These are phyloP conservation scores for Hydractinia echinata DNA, from an alignment of 30 jellyfish, hydroid and myxozoan species.

Conservation along the genomic window DNA sequence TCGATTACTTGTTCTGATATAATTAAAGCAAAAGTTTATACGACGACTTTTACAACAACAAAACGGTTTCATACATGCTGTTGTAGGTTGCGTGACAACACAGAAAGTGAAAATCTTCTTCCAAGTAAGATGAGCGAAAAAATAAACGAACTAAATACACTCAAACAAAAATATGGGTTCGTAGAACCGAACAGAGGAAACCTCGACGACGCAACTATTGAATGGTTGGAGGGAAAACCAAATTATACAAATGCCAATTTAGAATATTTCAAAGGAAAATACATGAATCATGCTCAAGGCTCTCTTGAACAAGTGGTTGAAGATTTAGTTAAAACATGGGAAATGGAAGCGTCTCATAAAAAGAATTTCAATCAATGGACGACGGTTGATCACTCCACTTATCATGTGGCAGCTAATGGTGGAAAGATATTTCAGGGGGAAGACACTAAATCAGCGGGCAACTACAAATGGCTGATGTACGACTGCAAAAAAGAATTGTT, in stretches of 20 bases:
- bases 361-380: constrained; percentile 44
- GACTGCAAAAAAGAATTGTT: constrained; percentile 31
- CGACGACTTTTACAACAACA: too few relatives aligned
- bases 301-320: constrained; percentile 44
- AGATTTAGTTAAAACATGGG: constrained; percentile 60
- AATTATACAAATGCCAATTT: constrained; percentile 39
- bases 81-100: too few relatives aligned
- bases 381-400: constrained; percentile 37
- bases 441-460: constrained; percentile 30
- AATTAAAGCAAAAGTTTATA: too few relatives aligned
- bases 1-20: too few relatives aligned
- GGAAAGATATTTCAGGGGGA: constrained; percentile 22
- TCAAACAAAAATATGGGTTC: constrained; percentile 27
- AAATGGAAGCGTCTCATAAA: constrained; percentile 45
- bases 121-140: background rate
- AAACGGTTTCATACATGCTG: too few relatives aligned
- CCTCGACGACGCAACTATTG: constrained; percentile 36
- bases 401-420: constrained; percentile 34
- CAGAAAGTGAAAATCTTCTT: too few relatives aligned
- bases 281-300: constrained; percentile 41
- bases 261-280: constrained; percentile 40
- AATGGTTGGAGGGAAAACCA: constrained; percentile 54
- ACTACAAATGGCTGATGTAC: constrained; percentile 40
- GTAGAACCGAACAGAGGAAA: constrained; percentile 40
- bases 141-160: background rate